phyloP scores from a whole-genome alignment of 2,113 vertebrate species.

The Castor canadensis region DNA sequence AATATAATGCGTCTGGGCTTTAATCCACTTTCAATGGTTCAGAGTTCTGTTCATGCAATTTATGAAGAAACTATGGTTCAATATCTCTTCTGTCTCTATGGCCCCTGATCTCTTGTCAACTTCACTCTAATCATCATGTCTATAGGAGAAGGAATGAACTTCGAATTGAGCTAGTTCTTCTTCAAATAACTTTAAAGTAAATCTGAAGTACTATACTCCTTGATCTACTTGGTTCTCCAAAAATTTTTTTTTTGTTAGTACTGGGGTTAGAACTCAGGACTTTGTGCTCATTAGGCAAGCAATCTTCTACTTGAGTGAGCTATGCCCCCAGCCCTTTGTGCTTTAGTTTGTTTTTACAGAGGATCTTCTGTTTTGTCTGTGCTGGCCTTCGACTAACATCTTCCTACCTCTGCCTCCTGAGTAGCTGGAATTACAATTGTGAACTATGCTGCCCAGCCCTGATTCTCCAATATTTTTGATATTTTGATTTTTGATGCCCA shows the following conservation, averaged over 20 bases:
- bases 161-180: not conserved
- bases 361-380: too few species aligned
- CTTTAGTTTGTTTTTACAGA: too few species aligned
- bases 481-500: not conserved
- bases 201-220: not conserved
- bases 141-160: not conserved
- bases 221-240: not conserved
- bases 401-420: too few species aligned
- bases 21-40: not conserved
- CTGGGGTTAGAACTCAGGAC: too few species aligned
- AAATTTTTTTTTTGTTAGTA: not conserved
- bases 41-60: not conserved
- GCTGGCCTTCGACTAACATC: too few species aligned
- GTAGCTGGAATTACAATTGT: too few species aligned
- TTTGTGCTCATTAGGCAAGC: too few species aligned
- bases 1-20: not conserved
- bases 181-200: constrained; percentile 43
- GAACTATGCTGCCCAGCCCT: not conserved
- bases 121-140: not conserved
- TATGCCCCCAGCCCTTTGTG: too few species aligned
- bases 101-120: not conserved
- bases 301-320: too few species aligned
- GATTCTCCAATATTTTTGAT: not conserved
- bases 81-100: not conserved
- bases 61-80: not conserved